Evolutionary conservation across 2,888 invertebrate genomes (phyloP).

Genomic region (Epirrita christyi): DNA sequence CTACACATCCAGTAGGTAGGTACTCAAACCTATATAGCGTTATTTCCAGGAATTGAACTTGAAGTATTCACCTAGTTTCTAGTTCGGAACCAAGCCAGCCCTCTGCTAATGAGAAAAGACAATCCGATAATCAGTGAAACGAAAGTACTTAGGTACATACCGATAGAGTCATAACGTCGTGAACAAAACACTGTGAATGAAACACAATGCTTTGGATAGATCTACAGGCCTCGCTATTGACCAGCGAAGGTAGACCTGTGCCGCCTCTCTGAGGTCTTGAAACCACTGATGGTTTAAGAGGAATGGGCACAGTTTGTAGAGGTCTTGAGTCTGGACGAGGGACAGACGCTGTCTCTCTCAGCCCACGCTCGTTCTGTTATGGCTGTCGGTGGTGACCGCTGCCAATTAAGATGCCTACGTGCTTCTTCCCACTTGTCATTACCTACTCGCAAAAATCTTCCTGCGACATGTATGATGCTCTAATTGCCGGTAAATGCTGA

Average conservation of each 20-base stretch:
- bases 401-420: slow-evolving; percentile 82
- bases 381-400: slow-evolving; percentile 76
- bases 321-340: slow-evolving; percentile 54
- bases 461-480: slow-evolving; percentile 59
- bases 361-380: slow-evolving; percentile 77
- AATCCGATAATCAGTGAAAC: slow-evolving; percentile 49
- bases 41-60: slow-evolving; percentile 1
- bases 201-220: slow-evolving; percentile 67
- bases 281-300: slow-evolving; percentile 19
- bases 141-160: slow-evolving; percentile 53
- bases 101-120: slow-evolving; percentile 32
- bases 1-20: not conserved
- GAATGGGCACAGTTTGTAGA: slow-evolving; percentile 43
- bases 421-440: slow-evolving; percentile 78
- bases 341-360: slow-evolving; percentile 72
- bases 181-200: slow-evolving; percentile 78
- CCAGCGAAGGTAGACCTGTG: slow-evolving; percentile 53
- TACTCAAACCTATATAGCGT: not conserved
- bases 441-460: slow-evolving; percentile 71
- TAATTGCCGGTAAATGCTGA: slow-evolving; percentile 42
- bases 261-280: slow-evolving; percentile 34
- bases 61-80: slow-evolving; percentile 22
- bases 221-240: slow-evolving; percentile 49
- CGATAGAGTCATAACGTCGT: slow-evolving; percentile 55
- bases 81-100: slow-evolving; percentile 21